phyloP scores from a whole-genome alignment of 2,888 invertebrate species.

The Incurvaria masculella region DNA sequence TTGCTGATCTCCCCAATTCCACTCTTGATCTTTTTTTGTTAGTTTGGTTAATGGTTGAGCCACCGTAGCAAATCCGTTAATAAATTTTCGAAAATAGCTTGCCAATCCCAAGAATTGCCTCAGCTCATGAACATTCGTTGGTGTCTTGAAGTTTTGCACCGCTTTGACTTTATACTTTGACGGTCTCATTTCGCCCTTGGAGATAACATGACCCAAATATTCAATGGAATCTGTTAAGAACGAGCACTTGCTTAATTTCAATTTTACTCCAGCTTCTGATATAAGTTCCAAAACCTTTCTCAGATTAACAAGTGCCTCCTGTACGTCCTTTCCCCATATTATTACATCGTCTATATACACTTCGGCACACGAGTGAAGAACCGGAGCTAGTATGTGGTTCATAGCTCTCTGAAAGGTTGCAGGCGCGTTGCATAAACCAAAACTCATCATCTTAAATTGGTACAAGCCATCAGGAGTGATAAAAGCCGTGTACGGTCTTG shows the following conservation, averaged over 20 bases:
- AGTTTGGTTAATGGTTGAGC: conserved; percentile 10
- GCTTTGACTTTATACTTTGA: conserved; percentile 5
- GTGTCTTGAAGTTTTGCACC: conserved; percentile 8
- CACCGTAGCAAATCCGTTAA: conserved; percentile 11
- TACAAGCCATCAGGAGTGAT: conserved; percentile 13
- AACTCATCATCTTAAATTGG: conserved; percentile 12
- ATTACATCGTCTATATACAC: conserved; percentile 14
- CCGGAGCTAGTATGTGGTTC: conserved; percentile 8
- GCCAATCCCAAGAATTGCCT: conserved; percentile 14
- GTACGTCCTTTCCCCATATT: conserved; percentile 7
- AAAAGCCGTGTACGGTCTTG: conserved; percentile 6
- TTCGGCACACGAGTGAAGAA: conserved; percentile 10
- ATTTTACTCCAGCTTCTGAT: conserved; percentile 1
- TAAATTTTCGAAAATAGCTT: conserved; percentile 13
- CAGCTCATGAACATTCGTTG: conserved; percentile 11
- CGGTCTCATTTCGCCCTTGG: conserved; percentile 3
- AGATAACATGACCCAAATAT: conserved; percentile 8
- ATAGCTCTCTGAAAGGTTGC: conserved; percentile 11
- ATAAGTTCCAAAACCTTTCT: conserved; percentile 5
- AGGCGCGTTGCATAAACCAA: conserved; percentile 11
- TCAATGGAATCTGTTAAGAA: conserved; percentile 7
- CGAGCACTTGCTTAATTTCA: conserved; percentile 7
- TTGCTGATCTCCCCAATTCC: conserved; percentile 7
- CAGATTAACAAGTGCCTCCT: conserved; percentile 5
- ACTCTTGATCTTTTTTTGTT: conserved; percentile 8